These are phyloP conservation scores for Aulostomus chinensis DNA, from an alignment of 2,797 vertebrate genomes.

Conservation along the genomic window DNA sequence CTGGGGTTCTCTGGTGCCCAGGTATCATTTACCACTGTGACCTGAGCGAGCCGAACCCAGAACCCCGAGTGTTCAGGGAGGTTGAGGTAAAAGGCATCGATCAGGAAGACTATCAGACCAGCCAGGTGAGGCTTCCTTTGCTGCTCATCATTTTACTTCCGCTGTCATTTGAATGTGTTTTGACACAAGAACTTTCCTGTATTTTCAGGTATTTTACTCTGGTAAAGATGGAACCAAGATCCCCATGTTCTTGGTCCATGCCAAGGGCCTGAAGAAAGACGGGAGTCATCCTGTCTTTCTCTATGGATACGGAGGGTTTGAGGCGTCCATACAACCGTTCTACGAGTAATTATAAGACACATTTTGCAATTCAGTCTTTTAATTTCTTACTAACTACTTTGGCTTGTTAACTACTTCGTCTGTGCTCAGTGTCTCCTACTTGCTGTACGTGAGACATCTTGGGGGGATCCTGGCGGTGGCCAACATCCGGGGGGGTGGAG, in stretches of 20 bases:
- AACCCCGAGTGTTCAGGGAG: slow-evolving; percentile 77
- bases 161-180: too few species aligned
- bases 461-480: slow-evolving; percentile 81
- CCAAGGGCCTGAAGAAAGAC: slow-evolving; percentile 66
- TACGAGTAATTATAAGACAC: slow-evolving; percentile 74
- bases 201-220: slow-evolving; percentile 77
- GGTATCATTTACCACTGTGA: slow-evolving; percentile 83
- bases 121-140: slow-evolving; percentile 59
- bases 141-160: too few species aligned
- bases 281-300: slow-evolving; percentile 76
- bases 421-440: slow-evolving; percentile 71
- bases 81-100: slow-evolving; percentile 79
- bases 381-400: too few species aligned
- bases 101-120: slow-evolving; percentile 74
- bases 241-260: slow-evolving; percentile 82
- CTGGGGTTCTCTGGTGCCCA: slow-evolving; percentile 19
- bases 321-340: slow-evolving; percentile 73
- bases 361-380: too few species aligned
- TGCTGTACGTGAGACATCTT: slow-evolving; percentile 79
- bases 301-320: slow-evolving; percentile 83
- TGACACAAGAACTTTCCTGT: background rate
- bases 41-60: slow-evolving; percentile 57
- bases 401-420: too few species aligned
- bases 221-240: slow-evolving; percentile 81
- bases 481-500: slow-evolving; percentile 82